Base-by-base conservation (phyloP, 2,113 vertebrate species). In the Hydropotes inermis region DNA sequence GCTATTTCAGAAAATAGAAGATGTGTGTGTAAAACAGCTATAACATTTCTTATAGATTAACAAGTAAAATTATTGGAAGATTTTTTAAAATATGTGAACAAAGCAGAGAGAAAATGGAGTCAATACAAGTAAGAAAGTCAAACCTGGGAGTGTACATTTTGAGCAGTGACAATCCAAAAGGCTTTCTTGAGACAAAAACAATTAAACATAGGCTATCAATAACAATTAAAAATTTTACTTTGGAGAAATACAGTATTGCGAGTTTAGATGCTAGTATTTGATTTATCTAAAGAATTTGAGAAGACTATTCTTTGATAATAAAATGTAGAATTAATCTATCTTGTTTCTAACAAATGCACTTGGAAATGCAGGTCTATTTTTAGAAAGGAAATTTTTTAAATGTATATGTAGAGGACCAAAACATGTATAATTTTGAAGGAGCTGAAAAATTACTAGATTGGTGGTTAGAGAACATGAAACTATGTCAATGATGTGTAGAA, bases 141-240 rank as follows among this genome's bases (percentile, higher is more conserved):
- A 57, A 93, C 12, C 91, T 57, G 33, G 28, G 14, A 82, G 12
- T 39, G 0, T 36, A 28, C 5, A 86, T 23, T 87, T 70, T 92
- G 60, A 94, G 16, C 30, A 90, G 90, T 84, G 60, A 39, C 91
- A 95, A 88, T 4, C 55, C 36, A 91, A 89, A 21, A 3, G 89
- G 58, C 55, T 23, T 36, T 47, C 14, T 89, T 82, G 36, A 85
- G 45, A 84, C 12, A 43, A 82, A 95, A 95, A 76, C 16, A 57
- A 87, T 89, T 64, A 96, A 97, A 90, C 43, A 58, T 67, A 23
- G 28, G 15, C 3, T 91, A 58, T 61, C 60, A 47, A 61, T 58
- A 94, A 83, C 85, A 94, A 91, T 55, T 83, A 89, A 94, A 97
- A 95, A 86, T 43, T 57, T 96, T 89, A 96, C 60, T 94, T 61